phyloP scores from a whole-genome alignment of 2,797 vertebrate genomes.

The Alosa sapidissima region DNA sequence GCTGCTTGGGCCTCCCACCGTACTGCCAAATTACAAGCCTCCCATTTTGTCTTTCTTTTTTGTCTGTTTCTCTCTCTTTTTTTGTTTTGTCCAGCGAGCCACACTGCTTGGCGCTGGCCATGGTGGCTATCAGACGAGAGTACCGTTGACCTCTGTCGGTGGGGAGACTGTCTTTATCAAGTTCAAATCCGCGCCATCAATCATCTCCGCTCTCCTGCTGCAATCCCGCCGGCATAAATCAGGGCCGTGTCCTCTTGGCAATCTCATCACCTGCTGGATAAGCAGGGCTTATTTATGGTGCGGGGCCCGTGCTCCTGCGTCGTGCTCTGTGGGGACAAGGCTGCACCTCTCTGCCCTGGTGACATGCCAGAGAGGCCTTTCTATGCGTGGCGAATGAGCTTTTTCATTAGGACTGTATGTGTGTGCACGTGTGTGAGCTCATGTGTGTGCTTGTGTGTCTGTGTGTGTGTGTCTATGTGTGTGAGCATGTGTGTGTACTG shows the following conservation, averaged over 20 bases:
- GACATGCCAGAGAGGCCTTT: neutral
- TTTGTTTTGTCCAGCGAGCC: neutral
- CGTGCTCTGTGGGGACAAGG: neutral
- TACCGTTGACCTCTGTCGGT: conserved; percentile 31
- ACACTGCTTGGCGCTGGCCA: neutral
- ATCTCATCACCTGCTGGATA: conserved; percentile 43
- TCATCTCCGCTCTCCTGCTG: conserved; percentile 29
- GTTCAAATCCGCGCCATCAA: conserved; percentile 46
- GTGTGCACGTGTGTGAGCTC: neutral
- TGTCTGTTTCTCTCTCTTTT: neutral
- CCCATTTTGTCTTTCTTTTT: neutral
- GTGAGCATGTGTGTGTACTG: neutral
- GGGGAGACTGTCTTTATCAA: conserved; percentile 50
- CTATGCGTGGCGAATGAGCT: neutral
- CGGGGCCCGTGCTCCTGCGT: neutral
- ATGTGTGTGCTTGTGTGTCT: neutral
- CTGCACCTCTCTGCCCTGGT: neutral
- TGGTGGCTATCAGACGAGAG: conserved; percentile 36
- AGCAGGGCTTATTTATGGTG: conserved; percentile 35
- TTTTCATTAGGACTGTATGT: neutral
- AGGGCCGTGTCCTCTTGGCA: conserved; percentile 33
- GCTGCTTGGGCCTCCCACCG: conserved; percentile 17
- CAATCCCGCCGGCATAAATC: conserved; percentile 33
- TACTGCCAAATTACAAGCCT: neutral
- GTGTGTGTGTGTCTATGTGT: neutral